Conservation (phyloP, 2,113 vertebrate species). For the Ciconia boyciana region DNA sequence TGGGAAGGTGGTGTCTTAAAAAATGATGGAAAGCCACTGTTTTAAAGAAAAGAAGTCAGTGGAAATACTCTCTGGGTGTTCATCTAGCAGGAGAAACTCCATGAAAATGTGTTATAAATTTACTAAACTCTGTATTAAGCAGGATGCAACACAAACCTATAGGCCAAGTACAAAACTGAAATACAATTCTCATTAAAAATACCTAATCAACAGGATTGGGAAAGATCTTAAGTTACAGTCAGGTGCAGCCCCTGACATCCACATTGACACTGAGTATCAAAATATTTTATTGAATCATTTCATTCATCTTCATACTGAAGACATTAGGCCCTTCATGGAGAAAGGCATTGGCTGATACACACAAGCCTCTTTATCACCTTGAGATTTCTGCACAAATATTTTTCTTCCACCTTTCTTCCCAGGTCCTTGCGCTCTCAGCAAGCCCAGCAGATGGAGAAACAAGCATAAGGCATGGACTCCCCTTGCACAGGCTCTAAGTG, state of each 20-base stretch:
- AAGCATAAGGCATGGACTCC: background rate
- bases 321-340: background rate
- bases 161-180: rapidly evolving
- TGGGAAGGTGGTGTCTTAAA: background rate
- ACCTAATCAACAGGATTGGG: background rate
- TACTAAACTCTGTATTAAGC: background rate
- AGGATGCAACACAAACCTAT: background rate
- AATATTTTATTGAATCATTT: rapidly evolving
- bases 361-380: background rate
- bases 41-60: background rate
- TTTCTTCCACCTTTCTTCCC: background rate
- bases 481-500: background rate
- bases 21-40: background rate
- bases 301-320: background rate
- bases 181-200: background rate
- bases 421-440: background rate
- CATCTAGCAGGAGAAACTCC: background rate
- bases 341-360: background rate
- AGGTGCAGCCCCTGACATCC: background rate
- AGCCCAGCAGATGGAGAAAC: background rate
- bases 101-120: background rate
- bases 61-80: background rate
- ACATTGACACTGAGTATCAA: background rate
- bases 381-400: background rate
- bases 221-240: background rate